Evolutionary conservation across 2,113 vertebrate species (phyloP).

Genomic region (Progne subis): DNA sequence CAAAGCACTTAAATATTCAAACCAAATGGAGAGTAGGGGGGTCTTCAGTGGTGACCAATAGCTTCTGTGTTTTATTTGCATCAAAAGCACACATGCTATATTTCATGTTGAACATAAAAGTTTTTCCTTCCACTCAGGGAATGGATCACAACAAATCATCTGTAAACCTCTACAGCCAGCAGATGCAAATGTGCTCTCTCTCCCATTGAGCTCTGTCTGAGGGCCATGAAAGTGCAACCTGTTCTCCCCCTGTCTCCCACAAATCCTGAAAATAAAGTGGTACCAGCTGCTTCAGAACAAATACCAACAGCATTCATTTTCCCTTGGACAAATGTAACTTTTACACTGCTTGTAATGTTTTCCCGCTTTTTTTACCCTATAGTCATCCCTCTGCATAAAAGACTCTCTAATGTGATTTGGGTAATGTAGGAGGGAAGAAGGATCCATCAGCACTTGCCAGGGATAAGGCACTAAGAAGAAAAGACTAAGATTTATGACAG

Average conservation of each 20-base stretch:
- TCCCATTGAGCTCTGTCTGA: background rate
- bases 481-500: background rate
- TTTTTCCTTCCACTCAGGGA: constrained; percentile 3
- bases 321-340: background rate
- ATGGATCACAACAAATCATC: background rate
- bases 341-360: background rate
- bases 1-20: background rate
- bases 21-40: background rate
- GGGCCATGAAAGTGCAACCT: background rate
- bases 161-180: constrained; percentile 3
- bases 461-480: background rate
- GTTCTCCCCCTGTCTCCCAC: background rate
- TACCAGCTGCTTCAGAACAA: background rate
- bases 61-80: background rate
- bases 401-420: background rate
- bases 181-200: background rate
- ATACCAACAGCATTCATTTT: background rate
- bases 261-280: constrained; percentile 1
- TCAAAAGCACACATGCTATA: background rate
- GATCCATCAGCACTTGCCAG: background rate
- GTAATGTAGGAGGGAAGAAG: background rate
- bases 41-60: background rate
- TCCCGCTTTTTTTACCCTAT: background rate
- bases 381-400: background rate
- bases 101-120: background rate